Evolutionary conservation across 2,888 invertebrate genomes (phyloP), one percentile per base, ranked within the genome.

Genomic region (Nomada hirtipes): DNA sequence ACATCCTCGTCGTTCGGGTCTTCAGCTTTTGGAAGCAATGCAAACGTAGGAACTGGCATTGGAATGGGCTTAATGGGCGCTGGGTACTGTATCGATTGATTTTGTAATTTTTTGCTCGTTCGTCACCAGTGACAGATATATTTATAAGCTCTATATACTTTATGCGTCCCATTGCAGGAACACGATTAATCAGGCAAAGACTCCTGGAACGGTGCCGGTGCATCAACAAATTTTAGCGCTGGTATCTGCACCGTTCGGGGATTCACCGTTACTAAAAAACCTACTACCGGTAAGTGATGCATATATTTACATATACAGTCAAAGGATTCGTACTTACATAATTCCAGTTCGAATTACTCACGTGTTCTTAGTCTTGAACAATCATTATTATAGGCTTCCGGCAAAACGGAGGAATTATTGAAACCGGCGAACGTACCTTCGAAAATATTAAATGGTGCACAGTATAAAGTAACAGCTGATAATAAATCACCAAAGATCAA

Each of bases 171-270:
- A 20, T 50, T 13, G 91, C 1, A 92, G 92, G 26, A 60, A 90
- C 3, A 84, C 90, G 26, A 84, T 82, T 11, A 92, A 90, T 42
- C 92, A 92, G 70, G 94, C 93, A 70, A 93, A 93, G 18, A 89
- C 91, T 59, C 87, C 92, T 10, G 90, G 90, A 20, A 89, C 92
- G 61, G 93, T 94, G 53, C 94, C 95, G 2, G 94, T 96, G 0
- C 96, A 96, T 93, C 97, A 97, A 83, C 96, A 97, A 91, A 96
- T 97, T 36, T 93, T 97, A 74, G 95, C 97, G 0, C 94, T 98
- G 57, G 96, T 97, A 0, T 96, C 97, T 0, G 95, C 97, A 0
- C 98, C 98, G 0, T 98, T 98, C 91, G 98, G 98, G 0, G 98
- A 98, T 92, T 97, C 97, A 52, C 97, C 98, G 0, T 95, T 98